These are phyloP conservation scores for Nomada fucata DNA, from an alignment of 2,888 invertebrate species.

Conservation along the genomic window DNA sequence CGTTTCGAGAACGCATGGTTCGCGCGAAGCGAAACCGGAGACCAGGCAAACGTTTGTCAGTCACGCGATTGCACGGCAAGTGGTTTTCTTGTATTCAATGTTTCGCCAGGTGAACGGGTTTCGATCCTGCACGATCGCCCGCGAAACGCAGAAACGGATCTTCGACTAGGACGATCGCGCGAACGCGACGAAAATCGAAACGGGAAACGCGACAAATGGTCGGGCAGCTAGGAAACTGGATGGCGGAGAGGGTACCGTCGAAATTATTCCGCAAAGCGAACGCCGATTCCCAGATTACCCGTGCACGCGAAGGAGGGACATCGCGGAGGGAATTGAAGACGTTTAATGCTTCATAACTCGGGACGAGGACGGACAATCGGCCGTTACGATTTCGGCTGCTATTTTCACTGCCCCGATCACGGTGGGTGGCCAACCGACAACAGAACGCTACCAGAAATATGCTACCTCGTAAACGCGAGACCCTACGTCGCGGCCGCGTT, in stretches of 20 bases:
- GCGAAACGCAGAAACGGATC: neutral
- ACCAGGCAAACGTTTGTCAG: conserved; percentile 40
- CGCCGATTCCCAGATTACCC: conserved; percentile 34
- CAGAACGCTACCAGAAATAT: conserved; percentile 83
- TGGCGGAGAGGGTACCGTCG: conserved; percentile 72
- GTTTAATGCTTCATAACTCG: conserved; percentile 83
- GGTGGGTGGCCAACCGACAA: conserved; percentile 77
- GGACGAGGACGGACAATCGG: conserved; percentile 81
- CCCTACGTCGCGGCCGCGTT: conserved; percentile 40
- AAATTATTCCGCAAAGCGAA: conserved; percentile 82
- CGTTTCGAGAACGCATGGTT: conserved; percentile 70
- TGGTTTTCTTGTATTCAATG: conserved; percentile 38
- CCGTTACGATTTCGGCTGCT: conserved; percentile 83
- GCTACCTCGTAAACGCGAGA: conserved; percentile 81
- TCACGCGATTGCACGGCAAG: conserved; percentile 46
- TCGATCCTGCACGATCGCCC: neutral
- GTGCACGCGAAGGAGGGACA: conserved; percentile 34
- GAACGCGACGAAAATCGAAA: neutral
- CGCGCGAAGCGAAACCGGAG: conserved; percentile 19
- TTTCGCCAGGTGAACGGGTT: conserved; percentile 19
- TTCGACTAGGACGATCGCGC: neutral
- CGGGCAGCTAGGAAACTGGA: neutral
- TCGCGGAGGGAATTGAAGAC: conserved; percentile 31
- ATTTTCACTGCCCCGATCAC: conserved; percentile 80
- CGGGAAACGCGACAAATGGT: neutral